These are phyloP conservation scores for Zosterops pallidus DNA, from an alignment of 2,113 vertebrate genomes.

Conservation along the genomic window DNA sequence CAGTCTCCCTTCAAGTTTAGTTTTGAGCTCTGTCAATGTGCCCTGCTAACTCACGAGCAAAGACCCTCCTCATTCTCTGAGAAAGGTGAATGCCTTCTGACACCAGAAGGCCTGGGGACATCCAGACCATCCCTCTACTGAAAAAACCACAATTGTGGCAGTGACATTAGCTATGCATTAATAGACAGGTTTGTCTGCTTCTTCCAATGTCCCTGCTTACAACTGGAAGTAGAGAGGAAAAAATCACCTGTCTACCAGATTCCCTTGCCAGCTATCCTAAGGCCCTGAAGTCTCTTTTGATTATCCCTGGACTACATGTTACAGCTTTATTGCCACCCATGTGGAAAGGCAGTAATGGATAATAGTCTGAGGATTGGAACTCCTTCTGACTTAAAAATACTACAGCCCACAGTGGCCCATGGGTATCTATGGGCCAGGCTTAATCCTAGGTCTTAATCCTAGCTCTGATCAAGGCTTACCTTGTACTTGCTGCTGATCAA, in stretches of 20 bases:
- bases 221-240: background rate
- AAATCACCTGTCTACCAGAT: background rate
- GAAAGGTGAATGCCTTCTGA: background rate
- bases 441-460: background rate
- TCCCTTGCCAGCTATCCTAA: background rate
- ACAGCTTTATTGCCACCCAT: background rate
- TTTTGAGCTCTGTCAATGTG: background rate
- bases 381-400: background rate
- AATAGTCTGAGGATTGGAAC: background rate
- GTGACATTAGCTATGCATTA: background rate
- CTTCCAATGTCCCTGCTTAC: background rate
- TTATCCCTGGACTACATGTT: background rate
- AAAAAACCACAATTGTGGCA: fast-evolving
- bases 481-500: background rate
- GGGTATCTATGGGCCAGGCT: background rate
- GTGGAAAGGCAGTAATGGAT: background rate
- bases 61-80: background rate
- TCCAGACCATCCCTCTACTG: background rate
- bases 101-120: background rate
- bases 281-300: background rate
- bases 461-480: background rate
- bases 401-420: background rate
- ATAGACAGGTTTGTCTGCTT: background rate
- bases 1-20: background rate
- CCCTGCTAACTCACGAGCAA: background rate